Base-by-base conservation (phyloP, 1,140 invertebrate species). In the Fopius arisanus region DNA sequence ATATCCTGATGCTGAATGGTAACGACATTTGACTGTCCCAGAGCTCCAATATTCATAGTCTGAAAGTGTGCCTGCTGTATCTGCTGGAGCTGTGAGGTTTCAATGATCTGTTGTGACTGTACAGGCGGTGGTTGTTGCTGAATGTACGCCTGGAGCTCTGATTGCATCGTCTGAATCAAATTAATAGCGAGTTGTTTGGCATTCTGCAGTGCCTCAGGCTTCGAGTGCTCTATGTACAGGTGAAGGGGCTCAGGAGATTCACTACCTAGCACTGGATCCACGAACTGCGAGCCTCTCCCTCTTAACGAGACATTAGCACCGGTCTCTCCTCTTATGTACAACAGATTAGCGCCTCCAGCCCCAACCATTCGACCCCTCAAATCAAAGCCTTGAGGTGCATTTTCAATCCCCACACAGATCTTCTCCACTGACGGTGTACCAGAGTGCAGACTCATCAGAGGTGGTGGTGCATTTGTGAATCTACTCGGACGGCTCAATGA, bases 161-260 rank as follows among this genome's bases (percentile, higher is more conserved):
- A 92, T 78, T 94, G 91, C 87, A 95, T 92, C 33, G 94, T 95
- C 88, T 95, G 93, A 71, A 95, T 93, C 33, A 95, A 88, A 87
- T 95, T 95, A 76, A 92, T 90, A 14, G 93, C 92, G 71, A 95
- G 83, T 68, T 93, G 91, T 84, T 93, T 91, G 23, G 93, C 94
- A 77, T 92, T 91, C 76, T 93, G 91, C 21, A 95, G 84, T n/a
- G 91, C 91, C 74, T 93, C 90, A 21, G 90, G 87, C 80, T 91
- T 91, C 12, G 91, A 89, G 89, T 95, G 93, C 90, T 94, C 92
- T 76, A 95, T 89, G 79, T 91, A 92, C 72, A 96, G 89, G 86
- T 95, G 93, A 80, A 96, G 88, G n/a, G 94, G 93, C 82, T 96
- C 94, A 75, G 92, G 90, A 77, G 93, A 92, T 85, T 96, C 94